phyloP scores from a whole-genome alignment of 1,140 invertebrate species.

The Trichomalopsis sarcophagae region DNA sequence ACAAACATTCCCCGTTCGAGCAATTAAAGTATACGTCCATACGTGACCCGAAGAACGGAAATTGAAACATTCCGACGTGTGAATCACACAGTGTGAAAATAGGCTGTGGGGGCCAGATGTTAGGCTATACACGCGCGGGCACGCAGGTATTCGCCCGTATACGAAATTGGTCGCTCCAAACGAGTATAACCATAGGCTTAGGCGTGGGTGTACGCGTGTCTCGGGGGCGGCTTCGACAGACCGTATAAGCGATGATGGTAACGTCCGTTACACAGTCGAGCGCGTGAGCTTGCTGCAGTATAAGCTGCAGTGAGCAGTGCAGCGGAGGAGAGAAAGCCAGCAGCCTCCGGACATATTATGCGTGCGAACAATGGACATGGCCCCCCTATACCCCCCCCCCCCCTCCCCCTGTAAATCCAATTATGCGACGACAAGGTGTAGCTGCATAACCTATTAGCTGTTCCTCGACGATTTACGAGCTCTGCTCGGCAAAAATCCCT shows the following conservation, averaged over 20 bases:
- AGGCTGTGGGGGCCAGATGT: too few relatives aligned
- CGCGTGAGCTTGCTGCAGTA: neutral
- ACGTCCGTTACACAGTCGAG: neutral
- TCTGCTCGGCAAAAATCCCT: neutral
- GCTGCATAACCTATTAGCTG: conserved; percentile 20
- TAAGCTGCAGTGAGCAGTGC: neutral
- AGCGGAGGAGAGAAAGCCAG: neutral
- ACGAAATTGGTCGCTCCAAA: neutral
- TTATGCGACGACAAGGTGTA: conserved; percentile 33
- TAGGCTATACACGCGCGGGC: too few relatives aligned
- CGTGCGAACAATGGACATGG: conserved; percentile 30
- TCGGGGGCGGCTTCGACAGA: neutral
- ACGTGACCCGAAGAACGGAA: too few relatives aligned
- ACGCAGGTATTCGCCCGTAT: neutral
- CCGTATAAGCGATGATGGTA: neutral
- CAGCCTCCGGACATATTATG: conserved; percentile 15
- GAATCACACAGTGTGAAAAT: too few relatives aligned
- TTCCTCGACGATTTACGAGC: conserved; percentile 38
- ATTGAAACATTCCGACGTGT: too few relatives aligned
- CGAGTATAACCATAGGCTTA: neutral
- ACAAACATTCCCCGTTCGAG: too few relatives aligned
- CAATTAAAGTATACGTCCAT: too few relatives aligned
- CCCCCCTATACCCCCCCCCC: neutral
- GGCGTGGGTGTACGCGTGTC: neutral
- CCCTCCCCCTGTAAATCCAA: conserved; percentile 16